phyloP scores from a whole-genome alignment of 2,113 vertebrate species.

The Symphodus melops region DNA sequence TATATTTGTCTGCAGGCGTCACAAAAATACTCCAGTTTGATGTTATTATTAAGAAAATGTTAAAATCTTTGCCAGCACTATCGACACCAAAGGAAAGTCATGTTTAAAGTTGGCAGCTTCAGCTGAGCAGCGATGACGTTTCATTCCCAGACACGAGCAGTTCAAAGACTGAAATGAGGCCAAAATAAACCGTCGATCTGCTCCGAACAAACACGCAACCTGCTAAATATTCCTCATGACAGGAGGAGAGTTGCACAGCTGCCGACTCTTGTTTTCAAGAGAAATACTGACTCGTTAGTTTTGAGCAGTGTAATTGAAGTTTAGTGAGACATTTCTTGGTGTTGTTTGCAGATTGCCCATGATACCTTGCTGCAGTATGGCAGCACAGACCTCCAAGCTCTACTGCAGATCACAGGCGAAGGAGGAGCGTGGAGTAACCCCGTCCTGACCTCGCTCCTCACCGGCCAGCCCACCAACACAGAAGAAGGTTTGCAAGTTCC shows the following conservation, averaged over 20 bases:
- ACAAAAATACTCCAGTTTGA: conserved; percentile 4
- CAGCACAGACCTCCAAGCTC: conserved; percentile 92
- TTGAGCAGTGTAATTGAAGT: background rate
- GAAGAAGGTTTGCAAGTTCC: conserved; percentile 87
- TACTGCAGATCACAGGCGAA: conserved; percentile 93
- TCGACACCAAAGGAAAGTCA: conserved; percentile 9
- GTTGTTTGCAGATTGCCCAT: conserved; percentile 84
- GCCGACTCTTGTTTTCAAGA: background rate
- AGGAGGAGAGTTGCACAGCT: no score
- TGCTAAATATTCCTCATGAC: background rate
- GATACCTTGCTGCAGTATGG: conserved; percentile 92
- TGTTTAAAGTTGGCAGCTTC: background rate
- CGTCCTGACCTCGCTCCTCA: conserved; percentile 90
- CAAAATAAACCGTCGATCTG: background rate
- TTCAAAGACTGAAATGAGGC: background rate
- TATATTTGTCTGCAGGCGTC: background rate
- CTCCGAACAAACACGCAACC: background rate
- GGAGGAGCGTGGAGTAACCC: conserved; percentile 94
- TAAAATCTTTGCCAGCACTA: background rate
- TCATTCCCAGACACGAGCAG: background rate
- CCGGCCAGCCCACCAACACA: conserved; percentile 87
- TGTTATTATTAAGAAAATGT: background rate
- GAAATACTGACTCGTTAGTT: background rate
- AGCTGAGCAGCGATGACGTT: background rate
- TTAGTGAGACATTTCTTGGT: background rate